Evolutionary conservation across 2,888 invertebrate species (phyloP).

Genomic region (Stenolophus ochropezus): DNA sequence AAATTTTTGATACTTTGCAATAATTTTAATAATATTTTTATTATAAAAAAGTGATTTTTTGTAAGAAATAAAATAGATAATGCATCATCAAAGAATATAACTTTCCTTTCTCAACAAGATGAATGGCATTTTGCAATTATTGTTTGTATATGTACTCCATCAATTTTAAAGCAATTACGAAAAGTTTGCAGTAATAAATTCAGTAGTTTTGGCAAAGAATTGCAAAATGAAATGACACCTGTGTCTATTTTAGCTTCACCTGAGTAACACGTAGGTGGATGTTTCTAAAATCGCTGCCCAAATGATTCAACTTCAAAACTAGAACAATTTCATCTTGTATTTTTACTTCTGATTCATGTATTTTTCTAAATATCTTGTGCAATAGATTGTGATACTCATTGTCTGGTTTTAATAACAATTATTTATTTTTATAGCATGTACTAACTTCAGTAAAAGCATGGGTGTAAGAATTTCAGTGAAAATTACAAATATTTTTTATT

Average conservation of each 20-base stretch:
- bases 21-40: no score
- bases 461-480: not conserved
- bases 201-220: slow-evolving; percentile 48
- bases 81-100: not conserved
- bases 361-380: slow-evolving; percentile 27
- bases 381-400: not conserved
- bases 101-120: not conserved
- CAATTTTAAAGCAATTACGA: slow-evolving; percentile 44
- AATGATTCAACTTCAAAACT: slow-evolving; percentile 55
- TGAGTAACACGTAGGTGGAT: slow-evolving; percentile 49
- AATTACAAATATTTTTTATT: not conserved
- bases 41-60: not conserved
- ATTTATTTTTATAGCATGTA: slow-evolving; percentile 1
- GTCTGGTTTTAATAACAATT: not conserved
- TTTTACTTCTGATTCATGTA: slow-evolving; percentile 52
- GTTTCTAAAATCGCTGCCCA: slow-evolving; percentile 34
- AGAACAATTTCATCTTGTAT: slow-evolving; percentile 52
- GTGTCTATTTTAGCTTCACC: slow-evolving; percentile 54
- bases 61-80: not conserved
- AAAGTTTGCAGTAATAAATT: slow-evolving; percentile 15
- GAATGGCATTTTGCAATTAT: not conserved
- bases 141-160: not conserved
- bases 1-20: no score
- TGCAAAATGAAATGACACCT: slow-evolving; percentile 51
- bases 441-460: not conserved